Conservation (phyloP, 2,888 invertebrate genomes). For the Callyntrura sp. region DNA sequence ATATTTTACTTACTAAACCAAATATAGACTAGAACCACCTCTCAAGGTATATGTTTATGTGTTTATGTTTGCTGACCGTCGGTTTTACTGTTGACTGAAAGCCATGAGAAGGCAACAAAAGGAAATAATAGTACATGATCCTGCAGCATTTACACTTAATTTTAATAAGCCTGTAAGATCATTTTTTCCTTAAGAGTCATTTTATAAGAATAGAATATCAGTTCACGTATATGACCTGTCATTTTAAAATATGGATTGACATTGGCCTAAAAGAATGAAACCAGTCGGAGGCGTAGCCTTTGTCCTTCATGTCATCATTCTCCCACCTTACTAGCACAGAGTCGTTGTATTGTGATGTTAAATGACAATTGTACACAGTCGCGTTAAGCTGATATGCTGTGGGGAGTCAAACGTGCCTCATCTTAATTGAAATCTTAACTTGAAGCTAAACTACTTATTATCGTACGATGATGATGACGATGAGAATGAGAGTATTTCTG, state of each 20-base stretch:
- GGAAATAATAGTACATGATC: too few species aligned
- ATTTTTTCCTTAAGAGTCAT: background rate
- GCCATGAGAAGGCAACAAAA: too few species aligned
- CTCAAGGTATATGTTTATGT: too few species aligned
- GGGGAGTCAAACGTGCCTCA: constrained; percentile 9
- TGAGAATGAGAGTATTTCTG: background rate
- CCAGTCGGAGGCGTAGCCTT: constrained; percentile 14
- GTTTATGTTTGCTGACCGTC: too few species aligned
- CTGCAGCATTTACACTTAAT: too few species aligned
- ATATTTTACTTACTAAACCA: too few species aligned
- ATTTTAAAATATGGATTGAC: background rate
- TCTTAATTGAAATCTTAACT: constrained; percentile 64
- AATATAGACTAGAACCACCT: too few species aligned
- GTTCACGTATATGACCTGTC: background rate
- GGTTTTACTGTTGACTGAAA: too few species aligned
- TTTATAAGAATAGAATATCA: background rate
- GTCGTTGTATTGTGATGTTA: background rate
- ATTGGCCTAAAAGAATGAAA: background rate
- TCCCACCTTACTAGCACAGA: background rate
- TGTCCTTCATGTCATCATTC: constrained; percentile 29
- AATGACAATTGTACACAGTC: constrained; percentile 5
- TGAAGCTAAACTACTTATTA: background rate
- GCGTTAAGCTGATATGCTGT: background rate
- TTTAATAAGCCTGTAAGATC: too few species aligned
- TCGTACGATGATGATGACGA: background rate